Base-by-base conservation (phyloP, 2,888 invertebrate genomes). In the Psococerastis gibbosa region DNA sequence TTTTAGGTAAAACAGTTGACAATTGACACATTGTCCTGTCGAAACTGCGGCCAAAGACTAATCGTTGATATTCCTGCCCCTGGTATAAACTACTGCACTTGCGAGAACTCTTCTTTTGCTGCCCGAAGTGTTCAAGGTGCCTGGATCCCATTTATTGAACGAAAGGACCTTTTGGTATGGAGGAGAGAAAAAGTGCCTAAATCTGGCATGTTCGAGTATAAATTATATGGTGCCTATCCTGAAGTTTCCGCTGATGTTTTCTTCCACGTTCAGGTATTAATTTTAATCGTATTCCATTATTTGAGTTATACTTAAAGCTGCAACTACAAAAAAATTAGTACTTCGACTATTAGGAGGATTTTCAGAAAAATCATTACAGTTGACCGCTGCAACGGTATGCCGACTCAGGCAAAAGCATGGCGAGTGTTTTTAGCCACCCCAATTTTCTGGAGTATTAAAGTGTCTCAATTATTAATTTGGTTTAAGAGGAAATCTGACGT, bases 161-260 rank as follows among this genome's bases (percentile, higher is more conserved):
- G 79, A 11, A 69, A 78, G 43, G 79, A 84, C 54, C 73, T 85
- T 55, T 65, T 83, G 11, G 77, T 88, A 31, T 89, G 88, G 88
- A 66, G 80, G 46, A 75, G 74, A 51, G 72, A 77, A 54, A 75
- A 65, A 48, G 49, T 77, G 51, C 67, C 70, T 35, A 66, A 69
- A 0, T 65, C 68, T 1, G 79, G 82, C 1, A 63, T 81, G 27
- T 87, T 72, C 55, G 76, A 82, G 13, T 88, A 88, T 56, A 88
- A 87, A 72, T 83, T 88, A 0, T 87, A 83, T 62, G 88, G 84
- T 0, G 70, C 73, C 1, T 88, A 84, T 55, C 63, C 72, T 42
- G 87, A 88, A 53, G 75, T 88, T 2, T 64, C 69, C 0, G 84
- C 85, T 0, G 68, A 71, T 44, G 84, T 87, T 58, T 85, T 87